Conservation (phyloP, 2,888 invertebrate species). For the Serrognathus titanus region DNA sequence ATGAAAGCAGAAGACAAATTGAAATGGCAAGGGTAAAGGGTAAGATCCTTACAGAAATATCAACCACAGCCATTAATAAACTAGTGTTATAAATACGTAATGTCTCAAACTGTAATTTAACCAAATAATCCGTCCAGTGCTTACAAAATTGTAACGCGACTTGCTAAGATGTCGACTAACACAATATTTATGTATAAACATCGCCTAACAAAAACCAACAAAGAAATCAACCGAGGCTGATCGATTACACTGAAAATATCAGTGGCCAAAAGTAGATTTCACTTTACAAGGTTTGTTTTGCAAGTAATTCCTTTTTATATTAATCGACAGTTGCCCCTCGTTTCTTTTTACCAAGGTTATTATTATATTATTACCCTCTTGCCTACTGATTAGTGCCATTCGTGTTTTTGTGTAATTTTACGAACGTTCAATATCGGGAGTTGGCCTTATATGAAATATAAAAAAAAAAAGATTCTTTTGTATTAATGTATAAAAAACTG, state of each 20-base stretch:
- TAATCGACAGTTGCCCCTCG: too few relatives aligned
- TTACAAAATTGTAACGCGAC: not conserved
- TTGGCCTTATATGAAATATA: slow-evolving; percentile 23
- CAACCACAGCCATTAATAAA: too few relatives aligned
- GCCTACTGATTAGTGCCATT: slow-evolving; percentile 31
- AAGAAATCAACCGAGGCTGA: too few relatives aligned
- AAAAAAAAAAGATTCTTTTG: slow-evolving; percentile 22
- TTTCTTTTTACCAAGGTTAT: not conserved
- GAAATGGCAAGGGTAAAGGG: too few relatives aligned
- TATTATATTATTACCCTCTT: slow-evolving; percentile 19
- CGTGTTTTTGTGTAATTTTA: slow-evolving; percentile 24
- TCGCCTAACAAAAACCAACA: not conserved
- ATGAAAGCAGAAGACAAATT: too few relatives aligned
- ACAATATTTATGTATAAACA: not conserved
- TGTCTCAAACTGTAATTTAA: too few relatives aligned
- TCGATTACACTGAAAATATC: too few relatives aligned
- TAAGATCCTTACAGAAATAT: too few relatives aligned
- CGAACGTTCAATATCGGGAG: slow-evolving; percentile 12
- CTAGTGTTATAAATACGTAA: too few relatives aligned
- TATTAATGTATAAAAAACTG: slow-evolving; percentile 34
- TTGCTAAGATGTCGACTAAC: not conserved
- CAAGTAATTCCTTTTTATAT: too few relatives aligned
- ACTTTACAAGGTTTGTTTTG: too few relatives aligned
- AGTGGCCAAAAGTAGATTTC: too few relatives aligned
- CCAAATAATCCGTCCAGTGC: slow-evolving; percentile 13